Conservation (phyloP, 2,113 vertebrate species). For the Solenodon paradoxus region DNA sequence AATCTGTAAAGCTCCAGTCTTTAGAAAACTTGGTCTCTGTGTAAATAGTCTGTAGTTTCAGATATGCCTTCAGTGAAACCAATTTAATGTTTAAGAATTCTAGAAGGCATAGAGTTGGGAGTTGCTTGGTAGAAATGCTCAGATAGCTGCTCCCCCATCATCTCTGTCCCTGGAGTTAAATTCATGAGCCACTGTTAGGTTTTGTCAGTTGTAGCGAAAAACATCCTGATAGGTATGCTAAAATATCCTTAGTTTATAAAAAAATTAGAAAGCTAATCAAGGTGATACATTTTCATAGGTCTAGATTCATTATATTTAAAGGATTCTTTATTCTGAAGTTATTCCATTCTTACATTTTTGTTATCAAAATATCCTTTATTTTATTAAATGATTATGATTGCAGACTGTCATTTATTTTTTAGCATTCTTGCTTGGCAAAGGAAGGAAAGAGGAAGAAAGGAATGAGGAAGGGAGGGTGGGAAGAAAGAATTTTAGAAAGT, state of each 20-base stretch:
- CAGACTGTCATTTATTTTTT: background rate
- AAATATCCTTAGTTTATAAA: background rate
- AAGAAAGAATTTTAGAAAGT: background rate
- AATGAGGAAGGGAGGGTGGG: too few relatives aligned
- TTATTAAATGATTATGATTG: background rate
- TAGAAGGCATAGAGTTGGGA: background rate
- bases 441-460: background rate
- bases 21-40: background rate
- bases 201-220: background rate
- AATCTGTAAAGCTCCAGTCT: background rate
- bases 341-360: background rate
- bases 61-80: background rate
- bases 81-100: background rate
- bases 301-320: constrained; percentile 4
- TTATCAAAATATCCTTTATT: background rate
- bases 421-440: background rate
- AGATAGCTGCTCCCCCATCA: background rate
- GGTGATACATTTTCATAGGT: background rate
- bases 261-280: background rate
- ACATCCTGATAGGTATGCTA: background rate
- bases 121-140: background rate
- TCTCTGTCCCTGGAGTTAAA: background rate
- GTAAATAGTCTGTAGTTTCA: background rate
- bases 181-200: background rate
- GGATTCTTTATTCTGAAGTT: constrained; percentile 6